These are phyloP conservation scores for Diadegma fenestrale DNA, from an alignment of 2,888 invertebrate species.

Conservation along the genomic window DNA sequence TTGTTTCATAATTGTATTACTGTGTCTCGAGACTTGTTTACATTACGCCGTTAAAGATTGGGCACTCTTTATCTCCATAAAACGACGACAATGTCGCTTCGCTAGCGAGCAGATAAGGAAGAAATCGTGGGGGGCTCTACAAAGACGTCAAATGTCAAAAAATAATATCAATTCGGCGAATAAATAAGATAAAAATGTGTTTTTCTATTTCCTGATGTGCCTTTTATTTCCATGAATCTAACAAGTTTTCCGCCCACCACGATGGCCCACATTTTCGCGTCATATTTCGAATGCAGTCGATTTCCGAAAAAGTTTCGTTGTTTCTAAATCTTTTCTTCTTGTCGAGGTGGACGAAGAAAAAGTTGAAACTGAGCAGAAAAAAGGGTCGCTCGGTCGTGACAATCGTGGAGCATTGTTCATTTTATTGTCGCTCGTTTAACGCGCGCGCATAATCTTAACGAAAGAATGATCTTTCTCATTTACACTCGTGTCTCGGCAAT, in stretches of 20 bases:
- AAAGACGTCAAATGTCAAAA: conserved; percentile 6
- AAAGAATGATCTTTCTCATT: conserved; percentile 71
- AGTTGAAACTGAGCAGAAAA: conserved; percentile 35
- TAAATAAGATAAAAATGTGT: conserved; percentile 13
- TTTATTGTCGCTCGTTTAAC: background rate
- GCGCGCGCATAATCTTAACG: conserved; percentile 69
- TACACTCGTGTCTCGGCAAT: conserved; percentile 1
- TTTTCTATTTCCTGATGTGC: background rate
- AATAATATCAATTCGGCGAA: background rate
- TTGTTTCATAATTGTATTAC: conserved; percentile 3
- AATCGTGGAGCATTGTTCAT: conserved; percentile 22
- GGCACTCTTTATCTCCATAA: conserved; percentile 39
- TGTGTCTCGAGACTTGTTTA: background rate
- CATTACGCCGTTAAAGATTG: conserved; percentile 34
- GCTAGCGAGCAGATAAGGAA: conserved; percentile 53
- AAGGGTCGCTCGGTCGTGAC: conserved; percentile 63
- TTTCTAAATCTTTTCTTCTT: background rate
- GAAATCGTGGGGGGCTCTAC: conserved; percentile 67
- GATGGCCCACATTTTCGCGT: background rate
- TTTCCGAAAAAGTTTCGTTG: background rate
- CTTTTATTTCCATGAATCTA: background rate
- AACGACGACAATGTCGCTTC: conserved; percentile 15
- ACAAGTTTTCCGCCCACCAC: too few species aligned
- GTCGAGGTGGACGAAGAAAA: background rate
- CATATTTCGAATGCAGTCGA: background rate